These are phyloP conservation scores for Cettia cetti DNA, from an alignment of 2,113 vertebrate genomes.

Conservation along the genomic window DNA sequence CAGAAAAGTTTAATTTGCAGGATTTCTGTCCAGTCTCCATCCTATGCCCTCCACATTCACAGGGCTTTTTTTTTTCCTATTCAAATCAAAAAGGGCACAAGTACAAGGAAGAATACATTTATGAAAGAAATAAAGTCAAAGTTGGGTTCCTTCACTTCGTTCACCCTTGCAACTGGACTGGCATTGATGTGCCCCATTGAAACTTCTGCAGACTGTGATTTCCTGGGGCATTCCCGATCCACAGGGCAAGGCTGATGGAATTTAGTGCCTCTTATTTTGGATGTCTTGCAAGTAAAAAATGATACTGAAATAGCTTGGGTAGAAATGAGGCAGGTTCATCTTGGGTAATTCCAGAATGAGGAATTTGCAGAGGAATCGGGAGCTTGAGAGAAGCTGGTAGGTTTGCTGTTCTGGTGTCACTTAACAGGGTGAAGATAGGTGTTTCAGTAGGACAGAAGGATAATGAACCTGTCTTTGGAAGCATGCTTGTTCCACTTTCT, in stretches of 20 bases:
- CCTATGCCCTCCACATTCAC: not conserved
- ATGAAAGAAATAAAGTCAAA: not conserved
- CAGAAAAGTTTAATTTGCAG: not conserved
- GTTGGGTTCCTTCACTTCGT: not conserved
- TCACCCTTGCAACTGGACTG: fast-evolving
- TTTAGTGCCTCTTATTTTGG: not conserved
- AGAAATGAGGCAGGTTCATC: not conserved
- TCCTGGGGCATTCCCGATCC: not conserved
- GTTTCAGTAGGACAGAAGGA: not conserved
- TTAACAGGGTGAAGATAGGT: not conserved
- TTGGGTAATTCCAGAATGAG: not conserved
- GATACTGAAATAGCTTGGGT: not conserved
- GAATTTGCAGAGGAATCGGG: not conserved
- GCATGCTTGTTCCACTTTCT: not conserved
- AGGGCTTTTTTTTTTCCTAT: not conserved
- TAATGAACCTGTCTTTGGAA: not conserved
- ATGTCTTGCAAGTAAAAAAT: not conserved
- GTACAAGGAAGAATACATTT: not conserved
- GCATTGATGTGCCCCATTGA: not conserved
- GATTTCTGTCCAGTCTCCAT: slow-evolving; percentile 13
- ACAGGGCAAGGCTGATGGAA: not conserved
- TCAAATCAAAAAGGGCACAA: not conserved
- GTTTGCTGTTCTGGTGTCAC: not conserved
- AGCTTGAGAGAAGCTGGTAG: not conserved
- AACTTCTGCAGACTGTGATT: not conserved